Base-by-base conservation (phyloP, 2,888 invertebrate species). In the Cyrtodaria siliqua region DNA sequence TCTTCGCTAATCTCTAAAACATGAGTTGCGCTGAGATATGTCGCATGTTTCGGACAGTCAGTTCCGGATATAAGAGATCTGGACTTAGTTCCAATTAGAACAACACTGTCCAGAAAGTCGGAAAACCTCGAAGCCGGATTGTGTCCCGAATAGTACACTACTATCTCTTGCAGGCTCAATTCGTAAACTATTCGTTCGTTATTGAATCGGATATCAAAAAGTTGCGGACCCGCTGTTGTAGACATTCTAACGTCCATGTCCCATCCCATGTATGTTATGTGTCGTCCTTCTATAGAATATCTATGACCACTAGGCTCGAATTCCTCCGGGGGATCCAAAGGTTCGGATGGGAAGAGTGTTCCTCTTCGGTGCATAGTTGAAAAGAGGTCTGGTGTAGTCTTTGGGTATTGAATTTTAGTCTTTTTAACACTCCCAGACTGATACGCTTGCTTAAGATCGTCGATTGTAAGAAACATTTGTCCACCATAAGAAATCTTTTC, bases 101-200 rank as follows among this genome's bases (percentile, higher is more conserved):
- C 82, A 18, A 80, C 74, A 40, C 88, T 87, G 61, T 91, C 89
- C 2, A 87, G 73, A 47, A 82, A 90, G 38, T 87, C 76, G 0
- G 88, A 79, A 44, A 83, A 83, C 27, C 76, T 66, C 26, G 74
- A 57, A 8, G 68, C 72, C 1, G 89, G 87, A 23, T 82, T 80
- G 40, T 76, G 53, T 0, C 87, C 90, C 0, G 89, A 86, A 67
- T 90, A 90, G 40, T 89, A 80, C 1, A 88, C 89, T 18, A 84
- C 84, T 12, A 91, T 83, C 66, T 91, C 91, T 27, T 89, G 87
- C 14, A 90, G 67, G 53, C 90, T 85, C 1, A 91, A 67, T 77
- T 91, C 91, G 62, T 90, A 91, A 0, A 86, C 87, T n/a, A 91
- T 88, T 42, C 89, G 75, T 52, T 91, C 84, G 4, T 79, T 79